phyloP scores from a whole-genome alignment of 35 echinoderm and acorn worm species.

The Holothuria glaberrima region DNA sequence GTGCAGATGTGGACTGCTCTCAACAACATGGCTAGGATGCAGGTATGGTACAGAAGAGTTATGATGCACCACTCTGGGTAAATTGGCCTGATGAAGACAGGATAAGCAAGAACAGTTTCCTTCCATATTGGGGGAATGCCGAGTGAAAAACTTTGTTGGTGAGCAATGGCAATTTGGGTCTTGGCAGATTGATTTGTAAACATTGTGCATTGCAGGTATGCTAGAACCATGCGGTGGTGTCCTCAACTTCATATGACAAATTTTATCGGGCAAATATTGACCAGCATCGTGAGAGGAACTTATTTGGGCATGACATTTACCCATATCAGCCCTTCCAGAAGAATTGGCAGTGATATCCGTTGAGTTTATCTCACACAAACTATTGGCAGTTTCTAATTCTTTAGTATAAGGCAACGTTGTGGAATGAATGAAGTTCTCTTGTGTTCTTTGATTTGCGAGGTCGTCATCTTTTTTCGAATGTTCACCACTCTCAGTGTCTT shows the following conservation, averaged over 20 bases:
- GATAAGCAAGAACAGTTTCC: constrained; percentile 16
- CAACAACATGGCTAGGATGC: not conserved
- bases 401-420: not conserved
- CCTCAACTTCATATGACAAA: not conserved
- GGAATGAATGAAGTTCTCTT: not conserved
- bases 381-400: not conserved
- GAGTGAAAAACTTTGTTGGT: not conserved
- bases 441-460: not conserved
- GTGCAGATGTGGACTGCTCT: not conserved
- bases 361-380: not conserved
- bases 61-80: not conserved
- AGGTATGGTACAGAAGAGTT: not conserved
- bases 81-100: not conserved
- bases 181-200: not conserved
- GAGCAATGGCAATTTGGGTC: constrained; percentile 28
- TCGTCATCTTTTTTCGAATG: not conserved
- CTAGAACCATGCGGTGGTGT: not conserved
- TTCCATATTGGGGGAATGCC: constrained; percentile 20
- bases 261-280: not conserved
- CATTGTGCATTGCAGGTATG: not conserved
- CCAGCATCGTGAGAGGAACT: not conserved
- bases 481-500: not conserved
- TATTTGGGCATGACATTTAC: not conserved
- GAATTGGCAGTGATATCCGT: not conserved
- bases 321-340: not conserved